These are phyloP conservation scores for Haemorhous mexicanus DNA, from an alignment of 2,113 vertebrate species.

Conservation along the genomic window DNA sequence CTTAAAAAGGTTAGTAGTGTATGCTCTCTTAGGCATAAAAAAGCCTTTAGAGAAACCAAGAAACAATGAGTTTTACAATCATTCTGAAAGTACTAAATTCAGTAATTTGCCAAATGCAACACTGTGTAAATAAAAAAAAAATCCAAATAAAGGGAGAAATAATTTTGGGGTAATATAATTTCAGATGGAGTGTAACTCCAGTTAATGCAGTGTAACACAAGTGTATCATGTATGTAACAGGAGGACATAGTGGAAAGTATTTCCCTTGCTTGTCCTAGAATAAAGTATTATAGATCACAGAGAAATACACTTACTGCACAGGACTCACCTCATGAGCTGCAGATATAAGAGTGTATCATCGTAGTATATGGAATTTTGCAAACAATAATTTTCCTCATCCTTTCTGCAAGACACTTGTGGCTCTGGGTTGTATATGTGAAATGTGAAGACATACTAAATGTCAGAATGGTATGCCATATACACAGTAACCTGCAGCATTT, in stretches of 20 bases:
- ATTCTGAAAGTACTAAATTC: neutral
- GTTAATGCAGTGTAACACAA: neutral
- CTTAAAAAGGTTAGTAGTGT: neutral
- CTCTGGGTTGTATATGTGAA: neutral
- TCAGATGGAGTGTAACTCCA: neutral
- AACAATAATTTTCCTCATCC: neutral
- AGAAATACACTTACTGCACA: neutral
- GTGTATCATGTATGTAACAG: neutral
- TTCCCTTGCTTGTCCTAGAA: neutral
- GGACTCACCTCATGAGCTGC: neutral
- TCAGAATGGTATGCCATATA: neutral
- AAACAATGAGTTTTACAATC: neutral
- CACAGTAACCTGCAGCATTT: neutral
- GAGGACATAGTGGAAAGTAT: neutral
- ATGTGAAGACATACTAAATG: neutral
- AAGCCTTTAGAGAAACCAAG: neutral
- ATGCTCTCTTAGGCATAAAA: neutral
- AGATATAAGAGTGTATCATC: neutral
- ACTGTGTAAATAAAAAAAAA: neutral
- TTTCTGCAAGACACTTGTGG: neutral
- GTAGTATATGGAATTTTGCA: neutral
- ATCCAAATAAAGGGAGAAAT: neutral
- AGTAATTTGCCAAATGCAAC: neutral
- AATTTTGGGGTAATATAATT: neutral
- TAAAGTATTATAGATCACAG: neutral